Evolutionary conservation across 2,797 vertebrate species (phyloP).

Genomic region (Lepilemur ruficaudatus): DNA sequence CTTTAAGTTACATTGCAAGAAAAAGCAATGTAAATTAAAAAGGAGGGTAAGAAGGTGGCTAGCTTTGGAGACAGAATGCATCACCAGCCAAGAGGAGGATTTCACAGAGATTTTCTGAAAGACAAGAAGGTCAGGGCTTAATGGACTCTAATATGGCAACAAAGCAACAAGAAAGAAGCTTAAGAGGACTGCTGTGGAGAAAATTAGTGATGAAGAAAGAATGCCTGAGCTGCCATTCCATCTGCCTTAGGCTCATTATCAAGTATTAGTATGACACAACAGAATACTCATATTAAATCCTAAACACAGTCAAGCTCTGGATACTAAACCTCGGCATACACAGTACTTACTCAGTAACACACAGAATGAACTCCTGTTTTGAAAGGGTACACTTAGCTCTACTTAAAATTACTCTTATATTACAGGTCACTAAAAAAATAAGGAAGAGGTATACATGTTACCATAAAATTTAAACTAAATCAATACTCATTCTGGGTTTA

Average conservation of each 20-base stretch:
- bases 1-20: neutral
- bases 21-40: constrained; percentile 51
- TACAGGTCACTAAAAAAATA: neutral
- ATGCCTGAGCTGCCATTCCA: neutral
- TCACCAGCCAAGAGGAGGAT: neutral
- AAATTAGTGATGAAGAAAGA: neutral
- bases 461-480: neutral
- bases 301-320: neutral
- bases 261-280: neutral
- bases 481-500: neutral
- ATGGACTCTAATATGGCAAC: neutral
- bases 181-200: neutral
- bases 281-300: neutral
- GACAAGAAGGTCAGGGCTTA: neutral
- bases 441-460: neutral
- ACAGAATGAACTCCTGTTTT: constrained; percentile 15
- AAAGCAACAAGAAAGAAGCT: neutral
- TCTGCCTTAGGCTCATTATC: neutral
- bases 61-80: constrained; percentile 3
- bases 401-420: constrained; percentile 32
- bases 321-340: neutral
- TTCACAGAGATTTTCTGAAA: constrained; percentile 50
- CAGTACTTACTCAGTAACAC: neutral
- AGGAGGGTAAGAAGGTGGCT: neutral
- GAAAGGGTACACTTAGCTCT: neutral